These are phyloP conservation scores for Caenorhabditis angaria DNA, from an alignment of 2,888 invertebrate genomes.

Conservation along the genomic window DNA sequence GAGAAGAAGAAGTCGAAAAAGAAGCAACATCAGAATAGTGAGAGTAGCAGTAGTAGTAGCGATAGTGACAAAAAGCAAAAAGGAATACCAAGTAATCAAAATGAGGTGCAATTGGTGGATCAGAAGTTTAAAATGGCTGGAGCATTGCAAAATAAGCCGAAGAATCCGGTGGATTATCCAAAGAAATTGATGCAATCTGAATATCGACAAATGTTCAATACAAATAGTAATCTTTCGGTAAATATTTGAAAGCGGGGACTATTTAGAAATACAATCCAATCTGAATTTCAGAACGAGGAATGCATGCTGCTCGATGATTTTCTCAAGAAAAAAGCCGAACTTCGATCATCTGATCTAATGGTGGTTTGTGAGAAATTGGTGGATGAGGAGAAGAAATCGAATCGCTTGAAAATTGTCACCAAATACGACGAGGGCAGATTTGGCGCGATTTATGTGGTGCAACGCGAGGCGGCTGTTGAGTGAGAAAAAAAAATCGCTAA, in stretches of 20 bases:
- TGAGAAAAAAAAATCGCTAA: background rate
- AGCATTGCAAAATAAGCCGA: slow-evolving; percentile 17
- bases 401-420: slow-evolving; percentile 33
- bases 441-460: slow-evolving; percentile 35
- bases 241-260: background rate
- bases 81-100: background rate
- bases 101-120: background rate
- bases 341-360: slow-evolving; percentile 26
- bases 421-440: slow-evolving; percentile 42
- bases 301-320: slow-evolving; percentile 18
- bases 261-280: slow-evolving; percentile 7
- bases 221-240: background rate
- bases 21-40: slow-evolving; percentile 12
- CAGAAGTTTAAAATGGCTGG: slow-evolving; percentile 34
- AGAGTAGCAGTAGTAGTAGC: background rate
- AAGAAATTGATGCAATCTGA: slow-evolving; percentile 22
- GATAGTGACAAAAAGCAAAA: background rate
- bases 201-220: slow-evolving; percentile 18
- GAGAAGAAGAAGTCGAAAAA: slow-evolving; percentile 25
- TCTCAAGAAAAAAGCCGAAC: slow-evolving; percentile 23
- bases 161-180: slow-evolving; percentile 21
- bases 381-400: slow-evolving; percentile 31
- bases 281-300: slow-evolving; percentile 6
- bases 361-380: slow-evolving; percentile 26
- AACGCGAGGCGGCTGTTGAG: slow-evolving; percentile 33